These are phyloP conservation scores for Characodon lateralis DNA, from an alignment of 2,797 vertebrate genomes.

Conservation along the genomic window DNA sequence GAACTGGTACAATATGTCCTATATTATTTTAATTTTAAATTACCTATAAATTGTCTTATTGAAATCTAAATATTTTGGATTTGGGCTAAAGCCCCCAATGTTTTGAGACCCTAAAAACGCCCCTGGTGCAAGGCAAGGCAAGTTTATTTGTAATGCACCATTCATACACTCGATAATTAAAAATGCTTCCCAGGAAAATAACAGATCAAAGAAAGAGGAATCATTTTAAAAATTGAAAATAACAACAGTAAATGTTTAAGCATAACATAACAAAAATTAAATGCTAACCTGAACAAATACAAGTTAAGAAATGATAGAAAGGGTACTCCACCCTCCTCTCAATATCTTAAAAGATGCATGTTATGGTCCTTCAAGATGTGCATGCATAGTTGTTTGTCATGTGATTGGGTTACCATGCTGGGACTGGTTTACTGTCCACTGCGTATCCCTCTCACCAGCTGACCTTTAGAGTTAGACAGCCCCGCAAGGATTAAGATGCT, in stretches of 20 bases:
- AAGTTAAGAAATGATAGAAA: not conserved
- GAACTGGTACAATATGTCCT: too few species aligned
- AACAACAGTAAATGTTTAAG: not conserved
- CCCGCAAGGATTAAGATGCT: not conserved
- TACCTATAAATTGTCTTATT: too few species aligned
- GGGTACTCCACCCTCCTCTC: not conserved
- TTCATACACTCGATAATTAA: not conserved
- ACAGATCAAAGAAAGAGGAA: not conserved
- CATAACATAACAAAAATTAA: not conserved
- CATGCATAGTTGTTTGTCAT: too few species aligned
- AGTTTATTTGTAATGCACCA: not conserved
- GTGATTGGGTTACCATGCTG: not conserved
- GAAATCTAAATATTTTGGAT: too few species aligned
- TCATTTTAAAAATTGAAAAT: not conserved
- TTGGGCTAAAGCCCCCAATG: too few species aligned
- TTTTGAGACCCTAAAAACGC: too few species aligned
- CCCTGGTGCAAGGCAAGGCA: not conserved
- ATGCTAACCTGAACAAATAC: not conserved
- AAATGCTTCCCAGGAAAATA: not conserved
- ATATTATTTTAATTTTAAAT: too few species aligned
- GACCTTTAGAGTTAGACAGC: not conserved
- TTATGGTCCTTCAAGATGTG: too few species aligned
- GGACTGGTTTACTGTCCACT: not conserved
- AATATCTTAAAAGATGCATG: too few species aligned
- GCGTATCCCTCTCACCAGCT: not conserved